phyloP scores from a whole-genome alignment of 2,113 vertebrate species.

The Centropus bengalensis region DNA sequence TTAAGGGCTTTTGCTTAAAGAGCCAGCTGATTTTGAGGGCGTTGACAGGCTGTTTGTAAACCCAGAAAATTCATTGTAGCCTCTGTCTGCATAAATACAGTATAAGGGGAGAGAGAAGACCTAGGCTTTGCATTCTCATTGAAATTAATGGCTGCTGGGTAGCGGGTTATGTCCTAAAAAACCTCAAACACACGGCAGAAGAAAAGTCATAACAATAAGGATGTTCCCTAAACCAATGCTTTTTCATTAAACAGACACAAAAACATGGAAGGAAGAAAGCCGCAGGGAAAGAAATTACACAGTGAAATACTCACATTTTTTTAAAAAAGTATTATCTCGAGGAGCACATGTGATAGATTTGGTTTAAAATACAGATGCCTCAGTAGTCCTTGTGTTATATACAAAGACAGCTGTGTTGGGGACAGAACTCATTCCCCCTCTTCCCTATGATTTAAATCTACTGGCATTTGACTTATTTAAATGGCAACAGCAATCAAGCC shows the following conservation, averaged over 20 bases:
- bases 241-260: neutral
- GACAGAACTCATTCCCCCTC: neutral
- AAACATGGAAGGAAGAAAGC: neutral
- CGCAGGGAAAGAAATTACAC: neutral
- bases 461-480: neutral
- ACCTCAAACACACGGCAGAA: neutral
- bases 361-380: neutral
- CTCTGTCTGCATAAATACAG: neutral
- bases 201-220: neutral
- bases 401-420: neutral
- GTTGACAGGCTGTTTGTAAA: neutral
- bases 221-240: neutral
- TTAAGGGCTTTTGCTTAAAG: neutral
- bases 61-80: neutral
- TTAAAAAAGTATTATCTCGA: neutral
- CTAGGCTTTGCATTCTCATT: neutral
- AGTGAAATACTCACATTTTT: neutral
- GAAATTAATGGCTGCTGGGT: neutral
- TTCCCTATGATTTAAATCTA: neutral
- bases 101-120: neutral
- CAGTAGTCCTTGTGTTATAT: neutral
- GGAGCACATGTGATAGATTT: neutral
- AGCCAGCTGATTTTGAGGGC: neutral
- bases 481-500: neutral
- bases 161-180: neutral